A percentile compares a stretch with the other conserved stretches of the same genome.
Conservation (phyloP, 2,113 vertebrate genomes). For the Emydocephalus ijimae region DNA sequence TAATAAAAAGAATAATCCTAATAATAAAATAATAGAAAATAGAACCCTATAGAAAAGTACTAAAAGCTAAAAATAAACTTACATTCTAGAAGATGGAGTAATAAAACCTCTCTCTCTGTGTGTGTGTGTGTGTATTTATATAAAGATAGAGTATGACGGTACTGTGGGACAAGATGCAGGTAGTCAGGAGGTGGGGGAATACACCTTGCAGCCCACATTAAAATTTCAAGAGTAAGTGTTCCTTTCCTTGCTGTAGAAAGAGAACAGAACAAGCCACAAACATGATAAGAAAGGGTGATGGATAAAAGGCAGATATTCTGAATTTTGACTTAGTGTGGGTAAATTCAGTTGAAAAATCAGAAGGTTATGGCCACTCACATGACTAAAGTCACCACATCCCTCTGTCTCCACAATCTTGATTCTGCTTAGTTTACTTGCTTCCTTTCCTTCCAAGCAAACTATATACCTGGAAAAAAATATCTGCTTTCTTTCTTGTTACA, state of each 20-base stretch:
- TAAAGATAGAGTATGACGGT: background rate
- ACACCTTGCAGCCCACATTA: background rate
- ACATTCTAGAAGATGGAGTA: background rate
- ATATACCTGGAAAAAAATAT: background rate
- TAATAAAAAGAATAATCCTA: background rate
- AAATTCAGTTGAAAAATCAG: background rate
- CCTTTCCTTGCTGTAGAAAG: background rate
- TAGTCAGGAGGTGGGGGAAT: background rate
- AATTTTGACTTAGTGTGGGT: background rate
- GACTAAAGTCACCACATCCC: background rate
- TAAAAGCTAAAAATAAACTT: background rate
- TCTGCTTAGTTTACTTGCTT: background rate
- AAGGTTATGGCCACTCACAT: background rate
- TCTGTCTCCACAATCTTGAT: background rate
- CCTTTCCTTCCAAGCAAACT: background rate
- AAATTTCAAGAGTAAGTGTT: background rate
- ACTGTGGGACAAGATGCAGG: background rate
- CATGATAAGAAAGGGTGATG: background rate
- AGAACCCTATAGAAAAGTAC: background rate
- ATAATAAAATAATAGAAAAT: background rate
- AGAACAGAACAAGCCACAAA: background rate
- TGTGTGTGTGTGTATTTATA: too few species aligned
- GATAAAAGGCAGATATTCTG: background rate
- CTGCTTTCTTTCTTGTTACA: background rate
- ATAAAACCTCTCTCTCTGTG: background rate